A percentile compares a stretch with the other conserved stretches of the same genome.
These are phyloP conservation scores for Anarhynchus alexandrinus DNA, from an alignment of 2,113 vertebrate species.

Conservation along the genomic window DNA sequence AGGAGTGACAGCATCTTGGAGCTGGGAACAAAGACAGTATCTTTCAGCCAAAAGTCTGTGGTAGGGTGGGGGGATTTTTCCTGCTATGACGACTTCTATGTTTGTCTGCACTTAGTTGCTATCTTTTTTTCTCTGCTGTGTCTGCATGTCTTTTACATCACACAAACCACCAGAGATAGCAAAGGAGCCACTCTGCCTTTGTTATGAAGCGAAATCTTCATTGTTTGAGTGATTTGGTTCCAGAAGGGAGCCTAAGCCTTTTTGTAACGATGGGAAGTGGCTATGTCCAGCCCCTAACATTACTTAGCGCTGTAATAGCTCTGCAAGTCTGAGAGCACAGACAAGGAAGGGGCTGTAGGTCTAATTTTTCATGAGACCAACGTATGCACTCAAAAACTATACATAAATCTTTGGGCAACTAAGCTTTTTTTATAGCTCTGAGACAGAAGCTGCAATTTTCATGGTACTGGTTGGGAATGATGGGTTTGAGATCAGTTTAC, in stretches of 20 bases:
- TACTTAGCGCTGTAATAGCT: not conserved
- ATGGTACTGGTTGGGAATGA: not conserved
- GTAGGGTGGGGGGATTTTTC: not conserved
- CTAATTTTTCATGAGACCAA: not conserved
- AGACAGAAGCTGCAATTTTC: not conserved
- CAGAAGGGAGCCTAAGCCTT: not conserved
- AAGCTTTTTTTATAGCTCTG: not conserved
- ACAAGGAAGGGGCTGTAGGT: not conserved
- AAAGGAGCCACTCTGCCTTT: not conserved
- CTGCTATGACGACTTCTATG: not conserved
- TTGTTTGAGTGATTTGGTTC: not conserved
- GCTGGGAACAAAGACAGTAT: slow-evolving; percentile 11
- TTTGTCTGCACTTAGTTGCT: not conserved
- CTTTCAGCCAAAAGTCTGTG: not conserved
- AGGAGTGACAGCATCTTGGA: slow-evolving; percentile 20
- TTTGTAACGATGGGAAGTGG: not conserved
- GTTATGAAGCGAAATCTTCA: not conserved
- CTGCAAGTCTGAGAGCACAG: not conserved
- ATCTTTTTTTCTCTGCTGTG: not conserved
- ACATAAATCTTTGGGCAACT: not conserved
- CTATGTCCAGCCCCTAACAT: not conserved
- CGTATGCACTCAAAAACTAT: not conserved
- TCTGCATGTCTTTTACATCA: not conserved
- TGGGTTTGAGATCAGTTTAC: not conserved
- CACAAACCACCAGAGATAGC: slow-evolving; percentile 17